Conservation (phyloP, 2,888 invertebrate genomes). For the Eustalomyia histrio region DNA sequence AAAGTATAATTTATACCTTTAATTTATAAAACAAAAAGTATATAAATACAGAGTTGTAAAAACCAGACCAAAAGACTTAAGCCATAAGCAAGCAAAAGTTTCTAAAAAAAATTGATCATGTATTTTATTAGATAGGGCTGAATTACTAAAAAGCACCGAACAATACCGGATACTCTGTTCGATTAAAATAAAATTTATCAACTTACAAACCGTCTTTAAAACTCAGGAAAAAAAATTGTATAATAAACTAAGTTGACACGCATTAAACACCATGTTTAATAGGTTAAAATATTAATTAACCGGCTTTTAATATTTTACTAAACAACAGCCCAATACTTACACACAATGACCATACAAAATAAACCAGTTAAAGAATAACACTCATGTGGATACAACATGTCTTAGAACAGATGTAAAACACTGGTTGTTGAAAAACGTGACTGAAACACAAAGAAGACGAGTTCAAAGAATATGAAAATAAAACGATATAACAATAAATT, state of each 20-base stretch:
- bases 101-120: no score
- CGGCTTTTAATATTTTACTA: background rate
- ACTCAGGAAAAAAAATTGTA: no score
- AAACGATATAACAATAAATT: background rate
- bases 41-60: no score
- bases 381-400: slow-evolving; percentile 8
- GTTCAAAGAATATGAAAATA: background rate
- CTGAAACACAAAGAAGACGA: slow-evolving; percentile 9
- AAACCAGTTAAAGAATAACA: background rate
- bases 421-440: slow-evolving; percentile 34
- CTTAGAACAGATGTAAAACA: slow-evolving; percentile 34
- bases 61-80: no score
- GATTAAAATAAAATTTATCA: background rate
- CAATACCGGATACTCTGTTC: no score
- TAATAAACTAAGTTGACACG: background rate
- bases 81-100: no score
- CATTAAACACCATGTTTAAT: slow-evolving; percentile 11
- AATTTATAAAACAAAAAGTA: no score
- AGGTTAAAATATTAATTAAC: slow-evolving; percentile 26
- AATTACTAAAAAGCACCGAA: no score
- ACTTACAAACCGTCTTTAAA: background rate
- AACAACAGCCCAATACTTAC: slow-evolving; percentile 15
- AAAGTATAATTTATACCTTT: no score
- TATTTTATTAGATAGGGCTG: no score
- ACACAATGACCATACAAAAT: background rate